These are phyloP conservation scores for Passerina amoena DNA, from an alignment of 2,113 vertebrate species.

Conservation along the genomic window DNA sequence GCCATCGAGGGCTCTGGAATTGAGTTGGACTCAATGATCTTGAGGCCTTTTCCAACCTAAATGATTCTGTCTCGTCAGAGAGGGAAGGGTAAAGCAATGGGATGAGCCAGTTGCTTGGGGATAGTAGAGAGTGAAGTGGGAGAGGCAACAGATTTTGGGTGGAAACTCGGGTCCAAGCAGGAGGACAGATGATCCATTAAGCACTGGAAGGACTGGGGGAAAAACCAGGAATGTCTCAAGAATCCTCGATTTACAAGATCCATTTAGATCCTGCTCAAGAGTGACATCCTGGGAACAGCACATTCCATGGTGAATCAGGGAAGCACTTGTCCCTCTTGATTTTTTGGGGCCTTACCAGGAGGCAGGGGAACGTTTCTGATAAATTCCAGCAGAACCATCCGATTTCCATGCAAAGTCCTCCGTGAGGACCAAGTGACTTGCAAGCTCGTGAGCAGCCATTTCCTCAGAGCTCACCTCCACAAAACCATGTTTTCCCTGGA, in stretches of 20 bases:
- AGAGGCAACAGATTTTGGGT: not conserved
- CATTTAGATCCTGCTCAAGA: not conserved
- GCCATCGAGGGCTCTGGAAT: not conserved
- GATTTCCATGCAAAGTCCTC: not conserved
- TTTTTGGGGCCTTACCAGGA: not conserved
- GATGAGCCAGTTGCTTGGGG: not conserved
- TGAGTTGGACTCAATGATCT: not conserved
- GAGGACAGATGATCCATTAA: not conserved
- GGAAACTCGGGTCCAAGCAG: not conserved
- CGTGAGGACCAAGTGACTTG: fast-evolving
- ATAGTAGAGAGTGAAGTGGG: not conserved
- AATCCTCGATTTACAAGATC: not conserved
- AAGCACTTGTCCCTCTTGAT: not conserved
- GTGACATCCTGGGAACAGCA: not conserved
- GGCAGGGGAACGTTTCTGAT: not conserved
- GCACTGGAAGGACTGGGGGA: not conserved
- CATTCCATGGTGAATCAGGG: not conserved
- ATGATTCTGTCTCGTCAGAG: not conserved
- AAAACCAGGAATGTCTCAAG: not conserved
- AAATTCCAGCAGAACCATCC: not conserved
- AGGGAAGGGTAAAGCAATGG: not conserved
- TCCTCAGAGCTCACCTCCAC: not conserved
- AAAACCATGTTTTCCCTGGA: not conserved
- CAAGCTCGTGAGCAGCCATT: fast-evolving
- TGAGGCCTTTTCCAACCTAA: not conserved